phyloP scores from a whole-genome alignment of 2,888 invertebrate genomes.

The Coenonympha arcania region DNA sequence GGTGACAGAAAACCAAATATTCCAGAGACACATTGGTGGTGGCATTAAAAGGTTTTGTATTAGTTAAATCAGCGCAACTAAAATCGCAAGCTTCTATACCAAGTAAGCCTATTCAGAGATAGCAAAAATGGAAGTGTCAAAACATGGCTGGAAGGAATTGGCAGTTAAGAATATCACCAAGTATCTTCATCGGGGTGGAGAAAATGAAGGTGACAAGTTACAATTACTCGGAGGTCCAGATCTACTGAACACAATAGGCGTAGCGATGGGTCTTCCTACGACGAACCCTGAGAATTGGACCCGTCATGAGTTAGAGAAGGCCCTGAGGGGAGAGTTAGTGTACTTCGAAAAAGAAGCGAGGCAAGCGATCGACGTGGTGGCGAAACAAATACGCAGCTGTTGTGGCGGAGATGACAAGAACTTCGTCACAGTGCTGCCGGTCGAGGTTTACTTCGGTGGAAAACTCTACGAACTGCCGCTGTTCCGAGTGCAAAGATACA shows the following conservation, averaged over 20 bases:
- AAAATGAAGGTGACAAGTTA: slow-evolving; percentile 28
- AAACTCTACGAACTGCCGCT: slow-evolving; percentile 32
- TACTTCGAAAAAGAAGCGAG: slow-evolving; percentile 28
- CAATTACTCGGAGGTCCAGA: slow-evolving; percentile 29
- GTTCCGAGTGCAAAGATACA: slow-evolving; percentile 27
- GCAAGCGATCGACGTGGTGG: slow-evolving; percentile 29
- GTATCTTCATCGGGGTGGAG: slow-evolving; percentile 31
- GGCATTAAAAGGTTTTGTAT: slow-evolving; percentile 21
- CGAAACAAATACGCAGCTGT: slow-evolving; percentile 27
- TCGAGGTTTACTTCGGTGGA: slow-evolving; percentile 26
- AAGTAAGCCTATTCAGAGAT: not conserved
- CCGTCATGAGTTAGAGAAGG: slow-evolving; percentile 21
- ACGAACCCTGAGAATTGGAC: slow-evolving; percentile 28
- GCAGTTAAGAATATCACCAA: slow-evolving; percentile 29
- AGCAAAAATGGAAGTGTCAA: slow-evolving; percentile 26
- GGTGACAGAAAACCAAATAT: slow-evolving; percentile 17
- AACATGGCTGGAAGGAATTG: slow-evolving; percentile 27
- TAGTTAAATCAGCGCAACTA: no score
- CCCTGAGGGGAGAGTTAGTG: slow-evolving; percentile 26
- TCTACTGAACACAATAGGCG: slow-evolving; percentile 31
- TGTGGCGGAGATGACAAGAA: slow-evolving; percentile 27
- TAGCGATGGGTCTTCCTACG: slow-evolving; percentile 31
- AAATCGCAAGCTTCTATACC: no score
- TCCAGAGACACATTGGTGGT: slow-evolving; percentile 31
- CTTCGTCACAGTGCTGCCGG: slow-evolving; percentile 29